phyloP scores from a whole-genome alignment of 2,797 vertebrate species.

The Sebastes cheni region DNA sequence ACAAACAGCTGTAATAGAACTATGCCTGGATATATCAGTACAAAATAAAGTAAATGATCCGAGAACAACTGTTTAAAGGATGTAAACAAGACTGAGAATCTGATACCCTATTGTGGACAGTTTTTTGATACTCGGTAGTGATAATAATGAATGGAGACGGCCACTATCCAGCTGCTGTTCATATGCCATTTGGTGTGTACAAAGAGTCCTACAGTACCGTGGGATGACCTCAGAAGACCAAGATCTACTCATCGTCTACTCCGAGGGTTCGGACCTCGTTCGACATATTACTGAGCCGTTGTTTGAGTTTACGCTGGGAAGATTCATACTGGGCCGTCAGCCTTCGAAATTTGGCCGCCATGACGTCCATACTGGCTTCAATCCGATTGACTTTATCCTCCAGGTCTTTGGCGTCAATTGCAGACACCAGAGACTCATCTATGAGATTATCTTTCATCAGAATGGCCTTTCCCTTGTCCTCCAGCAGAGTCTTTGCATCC shows the following conservation, averaged over 20 bases:
- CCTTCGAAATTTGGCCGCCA: conserved; percentile 86
- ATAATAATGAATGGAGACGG: not conserved
- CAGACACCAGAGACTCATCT: conserved; percentile 83
- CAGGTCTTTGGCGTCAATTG: conserved; percentile 86
- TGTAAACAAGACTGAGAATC: not conserved
- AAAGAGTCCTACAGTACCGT: not conserved
- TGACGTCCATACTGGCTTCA: conserved; percentile 82
- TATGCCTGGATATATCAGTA: not conserved
- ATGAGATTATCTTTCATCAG: conserved; percentile 97
- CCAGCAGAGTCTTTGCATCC: conserved; percentile 91
- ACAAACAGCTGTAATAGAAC: not conserved
- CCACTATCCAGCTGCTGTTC: not conserved
- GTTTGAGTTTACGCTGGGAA: conserved; percentile 88
- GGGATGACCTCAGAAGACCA: not conserved
- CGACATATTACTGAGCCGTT: conserved; percentile 88
- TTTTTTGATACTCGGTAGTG: not conserved
- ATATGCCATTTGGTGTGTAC: not conserved
- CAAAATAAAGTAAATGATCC: not conserved
- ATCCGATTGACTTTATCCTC: conserved; percentile 86
- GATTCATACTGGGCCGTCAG: conserved; percentile 83
- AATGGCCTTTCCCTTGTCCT: conserved; percentile 94
- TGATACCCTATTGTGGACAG: not conserved
- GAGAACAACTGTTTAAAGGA: not conserved
- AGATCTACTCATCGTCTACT: conserved; percentile 32
- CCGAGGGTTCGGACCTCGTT: conserved; percentile 78